Base-by-base conservation (phyloP, 2,113 vertebrate species). In the Silurus meridionalis region DNA sequence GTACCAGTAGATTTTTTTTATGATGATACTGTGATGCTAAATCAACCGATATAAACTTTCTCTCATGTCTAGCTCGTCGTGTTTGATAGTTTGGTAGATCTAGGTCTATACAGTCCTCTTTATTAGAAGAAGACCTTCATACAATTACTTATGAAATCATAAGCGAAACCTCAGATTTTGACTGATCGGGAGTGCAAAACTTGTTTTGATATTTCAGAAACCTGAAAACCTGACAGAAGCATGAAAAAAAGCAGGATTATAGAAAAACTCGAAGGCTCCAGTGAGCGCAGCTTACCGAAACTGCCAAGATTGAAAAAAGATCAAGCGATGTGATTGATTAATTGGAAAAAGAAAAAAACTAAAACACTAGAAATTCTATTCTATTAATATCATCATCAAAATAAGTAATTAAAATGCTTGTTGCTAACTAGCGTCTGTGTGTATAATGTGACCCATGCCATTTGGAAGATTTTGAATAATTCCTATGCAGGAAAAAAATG, bases 381-480 rank as follows among this genome's bases (percentile, higher is more conserved):
- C 37, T 37, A 37, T 37, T 37, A 37, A 2, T 37, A 37, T 2
- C 37, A 37, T 37, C 37, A 37, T 37, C 37, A 3, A 37, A 37
- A 37, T 37, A 37, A 37, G 37, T 72, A 37, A 72, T 2, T 37
- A 72, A 72, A 72, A 46, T 48, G 8, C 19, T 23, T 52, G 48
- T 74, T 71, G 67, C 67, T 52, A 23, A 79, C n/a, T 57, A 17
- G 3, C 9, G 53, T 55, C 52, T n/a, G 23, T 23, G 52, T 15
- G 19, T n/a, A 37, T 55, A 55, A 7, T n/a, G n/a, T 37, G 28
- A 79, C 21, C 17, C 28, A 6, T 28, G 81, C 15, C 60, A 75
- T 85, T 85, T 82, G 60, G 69, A 50, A 85, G 1, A 25, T 8
- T 28, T 37, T 82, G 53, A 72, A 14, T 81, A 57, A 86, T 86